phyloP scores from a whole-genome alignment of 2,888 invertebrate genomes.

The Calameuta pallipes region DNA sequence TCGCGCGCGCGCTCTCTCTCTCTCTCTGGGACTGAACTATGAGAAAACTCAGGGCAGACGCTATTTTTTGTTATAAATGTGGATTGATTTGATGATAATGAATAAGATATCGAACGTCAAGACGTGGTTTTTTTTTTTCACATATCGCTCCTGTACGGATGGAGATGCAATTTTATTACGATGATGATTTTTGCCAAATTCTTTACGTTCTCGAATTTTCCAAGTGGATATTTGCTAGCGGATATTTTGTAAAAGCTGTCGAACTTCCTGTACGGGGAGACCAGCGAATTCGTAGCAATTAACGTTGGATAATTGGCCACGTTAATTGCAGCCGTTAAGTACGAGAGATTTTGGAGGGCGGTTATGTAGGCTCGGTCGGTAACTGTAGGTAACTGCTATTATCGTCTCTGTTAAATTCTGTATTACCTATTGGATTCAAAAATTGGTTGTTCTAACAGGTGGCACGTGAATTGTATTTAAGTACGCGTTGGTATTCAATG shows the following conservation, averaged over 20 bases:
- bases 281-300: neutral
- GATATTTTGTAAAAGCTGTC: neutral
- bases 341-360: neutral
- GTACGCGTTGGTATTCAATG: neutral
- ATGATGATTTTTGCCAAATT: too few species aligned
- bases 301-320: neutral
- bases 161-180: neutral
- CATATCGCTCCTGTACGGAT: neutral
- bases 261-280: neutral
- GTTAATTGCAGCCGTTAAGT: neutral
- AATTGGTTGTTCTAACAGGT: slow-evolving; percentile 38
- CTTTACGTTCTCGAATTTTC: neutral
- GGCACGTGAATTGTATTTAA: slow-evolving; percentile 36
- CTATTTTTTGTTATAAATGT: neutral
- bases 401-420: neutral
- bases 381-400: neutral
- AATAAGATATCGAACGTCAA: neutral
- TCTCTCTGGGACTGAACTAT: neutral
- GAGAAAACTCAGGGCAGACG: too few species aligned
- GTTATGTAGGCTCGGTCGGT: neutral
- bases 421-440: slow-evolving; percentile 10
- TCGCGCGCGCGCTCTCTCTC: too few species aligned
- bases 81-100: neutral
- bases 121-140: neutral
- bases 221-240: neutral